Evolutionary conservation across 1,140 invertebrate species (phyloP).

Genomic region (Zaprionus camerounensis): DNA sequence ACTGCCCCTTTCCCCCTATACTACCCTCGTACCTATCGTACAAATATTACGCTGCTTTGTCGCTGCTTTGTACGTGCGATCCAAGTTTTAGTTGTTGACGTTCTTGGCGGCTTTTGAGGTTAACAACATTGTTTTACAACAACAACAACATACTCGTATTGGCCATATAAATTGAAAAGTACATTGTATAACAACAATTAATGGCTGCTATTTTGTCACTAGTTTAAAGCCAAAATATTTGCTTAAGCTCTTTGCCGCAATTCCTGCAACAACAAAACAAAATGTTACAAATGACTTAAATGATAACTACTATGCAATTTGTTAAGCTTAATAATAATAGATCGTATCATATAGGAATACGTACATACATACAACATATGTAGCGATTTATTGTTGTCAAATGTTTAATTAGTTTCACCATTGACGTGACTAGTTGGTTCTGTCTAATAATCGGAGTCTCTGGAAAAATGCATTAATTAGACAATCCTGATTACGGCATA

Average conservation of each 20-base stretch:
- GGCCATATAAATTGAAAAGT: constrained; percentile 66
- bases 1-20: background rate
- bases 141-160: constrained; percentile 60
- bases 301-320: constrained; percentile 64
- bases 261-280: constrained; percentile 40
- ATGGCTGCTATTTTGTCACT: constrained; percentile 76
- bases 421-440: constrained; percentile 9
- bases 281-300: constrained; percentile 57
- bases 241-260: constrained; percentile 66
- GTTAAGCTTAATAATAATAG: constrained; percentile 50
- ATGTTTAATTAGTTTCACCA: constrained; percentile 73
- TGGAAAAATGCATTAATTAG: constrained; percentile 62
- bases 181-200: constrained; percentile 69
- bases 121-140: constrained; percentile 75
- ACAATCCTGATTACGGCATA: constrained; percentile 26
- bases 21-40: background rate
- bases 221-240: constrained; percentile 77
- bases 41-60: constrained; percentile 24
- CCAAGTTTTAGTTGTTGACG: constrained; percentile 71
- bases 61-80: constrained; percentile 41
- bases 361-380: background rate
- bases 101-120: constrained; percentile 83
- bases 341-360: background rate
- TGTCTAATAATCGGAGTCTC: constrained; percentile 4
- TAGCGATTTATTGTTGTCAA: constrained; percentile 48